phyloP scores from a whole-genome alignment of 2,113 vertebrate species.

The Dissostichus mawsoni region DNA sequence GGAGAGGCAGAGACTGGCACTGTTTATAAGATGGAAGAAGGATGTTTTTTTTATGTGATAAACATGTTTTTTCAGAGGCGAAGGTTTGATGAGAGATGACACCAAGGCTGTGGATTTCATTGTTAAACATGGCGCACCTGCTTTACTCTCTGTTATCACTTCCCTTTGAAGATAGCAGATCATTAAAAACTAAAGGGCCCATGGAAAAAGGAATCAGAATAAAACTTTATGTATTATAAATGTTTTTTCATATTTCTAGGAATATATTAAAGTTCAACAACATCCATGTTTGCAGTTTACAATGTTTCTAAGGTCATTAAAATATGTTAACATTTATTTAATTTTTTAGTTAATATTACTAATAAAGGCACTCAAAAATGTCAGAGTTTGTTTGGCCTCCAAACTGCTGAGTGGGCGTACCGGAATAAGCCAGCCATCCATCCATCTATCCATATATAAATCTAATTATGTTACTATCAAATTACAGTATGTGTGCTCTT shows the following conservation, averaged over 20 bases:
- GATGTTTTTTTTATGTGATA: no score
- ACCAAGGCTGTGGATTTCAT: no score
- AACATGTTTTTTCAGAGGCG: no score
- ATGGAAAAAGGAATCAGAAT: not conserved
- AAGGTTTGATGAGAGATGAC: no score
- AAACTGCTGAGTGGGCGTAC: not conserved
- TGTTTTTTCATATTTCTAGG: not conserved
- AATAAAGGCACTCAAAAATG: not conserved
- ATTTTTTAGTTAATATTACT: no score
- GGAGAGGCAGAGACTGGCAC: no score
- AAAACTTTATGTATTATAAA: not conserved
- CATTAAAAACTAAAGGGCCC: slow-evolving; percentile 13
- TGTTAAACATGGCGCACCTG: slow-evolving; percentile 33
- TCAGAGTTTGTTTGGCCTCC: not conserved
- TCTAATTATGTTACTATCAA: no score
- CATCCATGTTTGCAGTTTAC: not conserved
- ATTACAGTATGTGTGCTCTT: no score
- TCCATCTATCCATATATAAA: no score
- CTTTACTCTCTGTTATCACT: slow-evolving; percentile 17
- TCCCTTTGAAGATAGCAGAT: slow-evolving; percentile 14
- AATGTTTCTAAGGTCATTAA: not conserved
- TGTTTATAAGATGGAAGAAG: no score
- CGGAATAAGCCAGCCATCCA: no score
- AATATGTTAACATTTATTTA: not conserved
- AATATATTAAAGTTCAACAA: not conserved